Evolutionary conservation across 1,140 invertebrate species (phyloP), one percentile per base, ranked within the genome.

Genomic region (Phymastichus coffea): DNA sequence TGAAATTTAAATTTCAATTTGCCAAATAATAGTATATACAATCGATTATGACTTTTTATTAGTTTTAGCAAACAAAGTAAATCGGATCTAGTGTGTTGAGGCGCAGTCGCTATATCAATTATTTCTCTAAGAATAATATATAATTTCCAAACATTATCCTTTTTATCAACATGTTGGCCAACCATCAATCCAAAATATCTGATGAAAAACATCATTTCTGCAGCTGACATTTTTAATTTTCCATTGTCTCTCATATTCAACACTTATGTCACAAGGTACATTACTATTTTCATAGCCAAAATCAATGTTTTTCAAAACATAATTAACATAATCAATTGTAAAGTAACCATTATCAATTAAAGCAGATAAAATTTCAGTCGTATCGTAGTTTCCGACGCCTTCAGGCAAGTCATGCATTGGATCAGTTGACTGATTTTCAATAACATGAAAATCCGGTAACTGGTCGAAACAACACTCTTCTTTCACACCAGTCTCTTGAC

Each of bases 181-280:
- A 72, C 44, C 10, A 69, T 56, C 23, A 70, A 49, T 3, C 63
- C 52, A 41, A 70, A 69, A 61, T 70, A 64, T 40, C 51, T 63
- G 20, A 63, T 37, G 33, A 72, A 64, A 47, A 52, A 64, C 20
- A 61, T 38, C 51, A 65, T 66, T 65, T 72, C 65, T 41, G 66
- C 15, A 15, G 68, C 49, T 38, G 68, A 69, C 52, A 43, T 43
- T 20, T 56, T 52, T 35, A 70, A 54, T 12, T 38, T 43, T 4
- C 12, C 28, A 28, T 57, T 52, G 3, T 60, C 62, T 65, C 57
- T 63, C 19, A 25, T 35, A 46, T n/a, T 53, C 9, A 3, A 54
- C 7, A 19, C 7, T 9, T 14, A 61, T 48, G 2, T 12, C 4
- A 6, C 17, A 15, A 8, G 43, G 51, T 33, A 23, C 41, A 17